phyloP scores from a whole-genome alignment of 2,113 vertebrate genomes.

The Paedocypris sp. region DNA sequence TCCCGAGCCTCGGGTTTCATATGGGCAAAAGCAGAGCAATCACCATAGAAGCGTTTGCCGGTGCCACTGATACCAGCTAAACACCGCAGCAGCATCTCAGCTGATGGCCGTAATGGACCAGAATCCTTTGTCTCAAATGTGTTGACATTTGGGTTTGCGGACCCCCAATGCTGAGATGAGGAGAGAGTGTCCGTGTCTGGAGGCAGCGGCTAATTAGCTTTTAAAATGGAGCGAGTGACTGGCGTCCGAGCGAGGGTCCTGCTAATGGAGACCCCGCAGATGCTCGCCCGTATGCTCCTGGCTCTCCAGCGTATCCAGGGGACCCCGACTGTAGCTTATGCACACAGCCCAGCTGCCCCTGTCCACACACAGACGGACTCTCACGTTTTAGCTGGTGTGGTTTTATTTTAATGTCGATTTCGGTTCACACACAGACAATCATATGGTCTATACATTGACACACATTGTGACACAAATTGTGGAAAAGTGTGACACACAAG shows the following conservation, averaged over 20 bases:
- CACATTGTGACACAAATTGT: too few relatives aligned
- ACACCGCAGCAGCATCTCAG: constrained; percentile 5
- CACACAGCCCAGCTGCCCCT: constrained; percentile 36
- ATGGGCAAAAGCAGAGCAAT: background rate
- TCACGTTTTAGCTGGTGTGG: too few relatives aligned
- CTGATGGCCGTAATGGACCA: constrained; percentile 4
- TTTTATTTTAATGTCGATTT: too few relatives aligned
- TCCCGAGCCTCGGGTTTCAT: background rate
- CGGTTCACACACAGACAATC: constrained; percentile 9
- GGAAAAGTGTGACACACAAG: too few relatives aligned
- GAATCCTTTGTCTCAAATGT: constrained; percentile 20
- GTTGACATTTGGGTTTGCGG: constrained; percentile 34
- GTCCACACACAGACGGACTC: constrained; percentile 20
- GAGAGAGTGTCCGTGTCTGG: constrained; percentile 2
- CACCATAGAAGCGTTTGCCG: background rate
- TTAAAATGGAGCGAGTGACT: constrained; percentile 26
- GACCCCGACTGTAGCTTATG: constrained; percentile 34
- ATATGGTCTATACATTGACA: background rate
- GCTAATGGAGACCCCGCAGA: constrained; percentile 34
- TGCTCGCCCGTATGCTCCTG: constrained; percentile 23
- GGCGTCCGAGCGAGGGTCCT: background rate
- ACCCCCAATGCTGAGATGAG: background rate
- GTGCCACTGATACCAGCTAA: background rate
- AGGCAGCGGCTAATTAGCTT: constrained; percentile 33
- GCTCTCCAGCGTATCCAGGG: constrained; percentile 26